Evolutionary conservation across 2,797 vertebrate genomes (phyloP).

Genomic region (Antrozous pallidus): DNA sequence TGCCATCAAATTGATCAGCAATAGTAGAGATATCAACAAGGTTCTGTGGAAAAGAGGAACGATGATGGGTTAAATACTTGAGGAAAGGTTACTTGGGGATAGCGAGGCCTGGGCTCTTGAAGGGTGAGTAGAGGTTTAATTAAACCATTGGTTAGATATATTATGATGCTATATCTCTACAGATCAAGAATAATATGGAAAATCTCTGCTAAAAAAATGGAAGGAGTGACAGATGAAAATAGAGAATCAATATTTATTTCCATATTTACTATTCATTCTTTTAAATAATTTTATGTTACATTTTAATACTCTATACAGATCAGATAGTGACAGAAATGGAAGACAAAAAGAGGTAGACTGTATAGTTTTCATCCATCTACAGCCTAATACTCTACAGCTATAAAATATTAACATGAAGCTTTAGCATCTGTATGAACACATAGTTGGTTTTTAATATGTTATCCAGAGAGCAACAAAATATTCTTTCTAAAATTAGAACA

Average conservation of each 20-base stretch:
- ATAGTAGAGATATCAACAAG: background rate
- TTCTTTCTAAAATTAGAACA: background rate
- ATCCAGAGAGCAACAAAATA: background rate
- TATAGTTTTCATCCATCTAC: background rate
- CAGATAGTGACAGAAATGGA: background rate
- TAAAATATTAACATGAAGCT: background rate
- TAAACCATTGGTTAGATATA: background rate
- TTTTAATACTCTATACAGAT: background rate
- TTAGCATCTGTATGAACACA: background rate
- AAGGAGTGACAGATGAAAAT: background rate
- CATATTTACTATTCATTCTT: background rate
- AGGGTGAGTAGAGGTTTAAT: background rate
- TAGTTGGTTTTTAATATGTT: background rate
- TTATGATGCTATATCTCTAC: background rate
- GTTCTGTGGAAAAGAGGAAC: background rate
- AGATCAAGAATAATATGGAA: background rate
- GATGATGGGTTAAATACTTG: background rate
- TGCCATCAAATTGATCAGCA: background rate
- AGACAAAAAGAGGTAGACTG: background rate
- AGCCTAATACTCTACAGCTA: background rate
- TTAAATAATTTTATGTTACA: background rate
- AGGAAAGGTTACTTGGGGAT: background rate
- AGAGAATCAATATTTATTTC: background rate
- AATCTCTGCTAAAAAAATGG: background rate
- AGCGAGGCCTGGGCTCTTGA: background rate